A percentile compares a stretch with the other conserved stretches of the same genome.
These are phyloP conservation scores for Nemoura dubitans DNA, from an alignment of 2,888 invertebrate species.

Conservation along the genomic window DNA sequence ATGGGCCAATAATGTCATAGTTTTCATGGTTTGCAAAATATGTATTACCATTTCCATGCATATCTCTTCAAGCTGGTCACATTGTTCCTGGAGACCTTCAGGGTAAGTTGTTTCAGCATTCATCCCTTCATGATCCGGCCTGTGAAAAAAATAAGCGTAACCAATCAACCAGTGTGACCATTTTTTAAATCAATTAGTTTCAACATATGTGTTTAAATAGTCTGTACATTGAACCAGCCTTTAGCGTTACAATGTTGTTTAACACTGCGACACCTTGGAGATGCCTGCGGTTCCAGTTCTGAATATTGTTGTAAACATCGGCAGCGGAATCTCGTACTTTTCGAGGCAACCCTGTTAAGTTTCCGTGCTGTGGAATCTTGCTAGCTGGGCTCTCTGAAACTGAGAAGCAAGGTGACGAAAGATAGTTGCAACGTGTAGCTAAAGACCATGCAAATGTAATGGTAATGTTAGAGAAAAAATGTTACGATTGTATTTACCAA, in stretches of 20 bases:
- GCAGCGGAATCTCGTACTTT: constrained; percentile 66
- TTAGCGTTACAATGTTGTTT: constrained; percentile 46
- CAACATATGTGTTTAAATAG: too few relatives aligned
- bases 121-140: not conserved
- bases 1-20: too few relatives aligned
- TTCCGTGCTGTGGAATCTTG: constrained; percentile 58
- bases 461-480: not conserved
- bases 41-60: constrained; percentile 55
- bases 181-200: not conserved
- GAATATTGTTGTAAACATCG: constrained; percentile 64
- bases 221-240: constrained; percentile 42
- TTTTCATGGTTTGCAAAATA: too few relatives aligned
- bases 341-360: constrained; percentile 67
- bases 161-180: not conserved
- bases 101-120: constrained; percentile 52
- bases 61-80: constrained; percentile 55
- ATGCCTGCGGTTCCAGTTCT: constrained; percentile 64
- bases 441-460: too few relatives aligned
- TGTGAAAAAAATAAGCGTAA: not conserved
- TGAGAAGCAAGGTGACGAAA: constrained; percentile 53
- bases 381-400: constrained; percentile 59
- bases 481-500: not conserved
- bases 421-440: too few relatives aligned
- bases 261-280: constrained; percentile 58
- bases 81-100: constrained; percentile 54